Conservation (phyloP, 2,888 invertebrate species). For the Leptogaster cylindrica region DNA sequence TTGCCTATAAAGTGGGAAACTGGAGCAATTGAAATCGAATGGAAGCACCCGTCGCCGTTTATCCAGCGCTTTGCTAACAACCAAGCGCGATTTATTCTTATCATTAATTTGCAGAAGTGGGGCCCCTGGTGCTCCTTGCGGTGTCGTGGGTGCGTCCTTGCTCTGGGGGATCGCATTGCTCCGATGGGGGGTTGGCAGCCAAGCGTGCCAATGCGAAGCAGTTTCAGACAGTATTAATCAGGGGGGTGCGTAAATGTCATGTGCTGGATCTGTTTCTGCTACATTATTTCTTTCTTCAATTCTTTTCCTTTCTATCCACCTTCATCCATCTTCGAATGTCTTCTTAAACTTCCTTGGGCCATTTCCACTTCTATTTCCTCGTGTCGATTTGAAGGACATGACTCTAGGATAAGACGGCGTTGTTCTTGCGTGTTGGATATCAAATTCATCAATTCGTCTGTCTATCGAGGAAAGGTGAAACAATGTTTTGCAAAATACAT, state of each 20-base stretch:
- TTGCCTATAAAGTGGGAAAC: constrained; percentile 10
- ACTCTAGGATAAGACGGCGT: constrained; percentile 2
- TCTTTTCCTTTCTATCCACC: too few relatives aligned
- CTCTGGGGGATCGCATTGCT: neutral
- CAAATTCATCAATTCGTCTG: constrained; percentile 11
- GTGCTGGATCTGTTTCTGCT: neutral
- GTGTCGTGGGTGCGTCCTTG: too few relatives aligned
- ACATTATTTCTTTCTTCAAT: too few relatives aligned
- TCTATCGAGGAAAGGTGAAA: neutral
- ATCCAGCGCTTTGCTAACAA: neutral
- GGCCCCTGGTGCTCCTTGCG: too few relatives aligned
- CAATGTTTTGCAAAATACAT: neutral
- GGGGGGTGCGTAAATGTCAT: constrained; percentile 9
- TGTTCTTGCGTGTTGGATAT: constrained; percentile 22
- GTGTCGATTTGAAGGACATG: neutral
- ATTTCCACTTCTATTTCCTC: neutral
- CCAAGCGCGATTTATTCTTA: constrained; percentile 13
- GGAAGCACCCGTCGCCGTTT: constrained; percentile 7
- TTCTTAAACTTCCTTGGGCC: neutral
- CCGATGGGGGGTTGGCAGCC: neutral
- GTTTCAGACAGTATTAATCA: constrained; percentile 26
- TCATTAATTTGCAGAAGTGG: constrained; percentile 22
- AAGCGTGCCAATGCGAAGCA: neutral
- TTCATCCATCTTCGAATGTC: constrained; percentile 13
- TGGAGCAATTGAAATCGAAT: neutral